Evolutionary conservation across 2,888 invertebrate genomes (phyloP).

Genomic region (Apotomis capreana): DNA sequence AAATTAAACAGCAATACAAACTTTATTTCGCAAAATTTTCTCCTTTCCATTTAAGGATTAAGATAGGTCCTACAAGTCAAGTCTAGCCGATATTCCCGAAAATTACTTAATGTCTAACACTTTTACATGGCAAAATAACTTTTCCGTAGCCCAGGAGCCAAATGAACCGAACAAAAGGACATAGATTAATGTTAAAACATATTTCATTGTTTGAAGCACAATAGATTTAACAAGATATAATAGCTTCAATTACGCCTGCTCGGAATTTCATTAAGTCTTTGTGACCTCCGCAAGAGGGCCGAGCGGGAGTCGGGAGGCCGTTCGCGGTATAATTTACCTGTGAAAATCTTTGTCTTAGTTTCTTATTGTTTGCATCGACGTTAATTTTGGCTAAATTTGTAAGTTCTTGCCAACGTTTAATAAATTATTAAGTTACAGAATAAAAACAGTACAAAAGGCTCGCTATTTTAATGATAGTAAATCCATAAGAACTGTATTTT

Average conservation of each 20-base stretch:
- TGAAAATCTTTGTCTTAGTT: background rate
- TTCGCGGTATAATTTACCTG: background rate
- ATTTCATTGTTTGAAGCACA: conserved; percentile 69
- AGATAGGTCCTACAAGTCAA: background rate
- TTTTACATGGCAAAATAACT: conserved; percentile 2
- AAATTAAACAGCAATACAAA: too few relatives aligned
- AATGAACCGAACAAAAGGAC: conserved; percentile 30
- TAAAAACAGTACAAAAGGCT: too few relatives aligned
- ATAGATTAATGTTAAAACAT: conserved; percentile 62
- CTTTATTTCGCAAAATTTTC: too few relatives aligned
- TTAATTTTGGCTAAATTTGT: background rate
- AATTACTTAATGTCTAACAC: background rate
- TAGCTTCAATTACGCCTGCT: conserved; percentile 64
- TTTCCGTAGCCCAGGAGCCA: conserved; percentile 35
- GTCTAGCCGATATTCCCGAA: background rate
- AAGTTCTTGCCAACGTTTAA: background rate
- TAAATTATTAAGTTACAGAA: too few relatives aligned
- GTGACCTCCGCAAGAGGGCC: conserved; percentile 48
- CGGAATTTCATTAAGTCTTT: conserved; percentile 73
- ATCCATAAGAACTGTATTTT: too few relatives aligned
- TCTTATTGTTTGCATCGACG: background rate
- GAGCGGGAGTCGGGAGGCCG: conserved; percentile 13
- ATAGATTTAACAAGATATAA: conserved; percentile 75
- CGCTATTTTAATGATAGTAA: too few relatives aligned
- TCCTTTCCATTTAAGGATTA: too few relatives aligned